These are phyloP conservation scores for Eulemur albifrons DNA, from an alignment of 2,797 vertebrate species.

Conservation along the genomic window DNA sequence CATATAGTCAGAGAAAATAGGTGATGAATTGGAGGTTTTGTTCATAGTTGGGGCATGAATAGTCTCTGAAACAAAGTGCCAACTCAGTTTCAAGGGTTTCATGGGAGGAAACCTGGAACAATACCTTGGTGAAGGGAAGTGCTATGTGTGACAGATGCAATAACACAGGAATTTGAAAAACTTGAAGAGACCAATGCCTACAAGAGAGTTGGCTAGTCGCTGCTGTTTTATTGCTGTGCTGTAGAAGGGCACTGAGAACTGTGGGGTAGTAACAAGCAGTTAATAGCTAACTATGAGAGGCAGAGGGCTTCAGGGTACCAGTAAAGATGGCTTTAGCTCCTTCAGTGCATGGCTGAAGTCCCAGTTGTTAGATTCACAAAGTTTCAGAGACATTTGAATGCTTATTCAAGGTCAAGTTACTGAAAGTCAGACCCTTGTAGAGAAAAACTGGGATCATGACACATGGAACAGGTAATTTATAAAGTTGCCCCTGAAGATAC, in stretches of 20 bases:
- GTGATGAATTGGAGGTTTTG: not conserved
- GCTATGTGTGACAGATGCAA: not conserved
- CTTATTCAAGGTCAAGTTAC: not conserved
- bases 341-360: not conserved
- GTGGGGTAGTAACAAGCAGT: not conserved
- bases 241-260: not conserved
- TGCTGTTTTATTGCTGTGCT: not conserved
- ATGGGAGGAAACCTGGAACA: not conserved
- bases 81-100: not conserved
- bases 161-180: not conserved
- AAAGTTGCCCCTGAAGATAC: not conserved
- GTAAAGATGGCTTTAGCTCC: not conserved
- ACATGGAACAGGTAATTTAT: not conserved
- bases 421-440: not conserved
- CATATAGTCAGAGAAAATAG: not conserved
- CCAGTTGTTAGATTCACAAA: not conserved
- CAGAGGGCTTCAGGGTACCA: not conserved
- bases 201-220: not conserved
- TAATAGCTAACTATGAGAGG: not conserved
- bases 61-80: not conserved
- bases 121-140: not conserved
- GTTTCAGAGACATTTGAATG: not conserved
- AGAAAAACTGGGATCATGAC: not conserved
- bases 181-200: not conserved
- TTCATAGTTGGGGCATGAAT: not conserved